These are phyloP conservation scores for Haliclystus octoradiatus DNA, from an alignment of 30 jellyfish, hydroid and myxozoan genomes.

Conservation along the genomic window DNA sequence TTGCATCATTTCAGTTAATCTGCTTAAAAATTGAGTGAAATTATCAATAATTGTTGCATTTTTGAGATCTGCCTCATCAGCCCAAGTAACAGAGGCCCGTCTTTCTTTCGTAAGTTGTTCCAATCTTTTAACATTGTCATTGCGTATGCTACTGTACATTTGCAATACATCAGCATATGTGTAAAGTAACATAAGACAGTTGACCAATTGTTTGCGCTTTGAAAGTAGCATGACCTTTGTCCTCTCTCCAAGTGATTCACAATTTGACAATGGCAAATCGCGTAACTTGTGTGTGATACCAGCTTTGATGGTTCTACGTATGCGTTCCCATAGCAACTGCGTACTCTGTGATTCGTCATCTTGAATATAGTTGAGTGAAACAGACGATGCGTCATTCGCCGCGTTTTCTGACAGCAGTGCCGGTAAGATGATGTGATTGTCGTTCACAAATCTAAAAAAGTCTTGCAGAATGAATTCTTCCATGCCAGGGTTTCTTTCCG, in stretches of 20 bases:
- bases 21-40: background rate
- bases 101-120: conserved; percentile 27
- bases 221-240: conserved; percentile 27
- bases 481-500: conserved; percentile 48
- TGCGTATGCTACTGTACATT: conserved; percentile 18
- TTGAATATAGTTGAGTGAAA: conserved; percentile 26
- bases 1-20: background rate
- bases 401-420: conserved; percentile 19
- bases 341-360: conserved; percentile 27
- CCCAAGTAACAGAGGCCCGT: conserved; percentile 38
- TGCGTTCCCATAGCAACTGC: conserved; percentile 17
- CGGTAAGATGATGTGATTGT: conserved; percentile 54
- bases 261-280: conserved; percentile 7
- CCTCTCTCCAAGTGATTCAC: conserved; percentile 13
- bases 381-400: conserved; percentile 24
- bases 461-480: conserved; percentile 59
- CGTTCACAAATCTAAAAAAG: conserved; percentile 40
- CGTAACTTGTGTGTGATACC: conserved; percentile 26
- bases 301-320: conserved; percentile 18
- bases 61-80: conserved; percentile 32
- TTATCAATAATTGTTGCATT: conserved; percentile 2
- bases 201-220: conserved; percentile 29
- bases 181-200: conserved; percentile 23
- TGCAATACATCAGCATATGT: conserved; percentile 26
- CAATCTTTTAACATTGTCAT: conserved; percentile 4